phyloP scores from a whole-genome alignment of 1,140 invertebrate genomes.

The Potamilus streckersoni region DNA sequence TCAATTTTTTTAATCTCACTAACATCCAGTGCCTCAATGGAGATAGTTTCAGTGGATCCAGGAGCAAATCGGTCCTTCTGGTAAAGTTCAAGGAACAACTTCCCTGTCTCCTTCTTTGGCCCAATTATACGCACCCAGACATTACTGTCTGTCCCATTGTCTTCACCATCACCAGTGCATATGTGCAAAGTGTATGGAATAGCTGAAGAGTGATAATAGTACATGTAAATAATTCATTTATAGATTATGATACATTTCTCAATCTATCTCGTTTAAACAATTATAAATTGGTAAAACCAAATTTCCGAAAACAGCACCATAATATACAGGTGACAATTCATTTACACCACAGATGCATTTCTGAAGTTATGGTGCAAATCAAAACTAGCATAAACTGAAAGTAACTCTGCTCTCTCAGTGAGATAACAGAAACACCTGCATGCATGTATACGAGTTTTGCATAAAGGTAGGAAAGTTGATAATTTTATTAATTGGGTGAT shows the following conservation, averaged over 20 bases:
- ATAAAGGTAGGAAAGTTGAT: no score
- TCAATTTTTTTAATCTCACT: conserved; percentile 65
- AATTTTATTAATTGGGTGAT: no score
- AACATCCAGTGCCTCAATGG: conserved; percentile 64
- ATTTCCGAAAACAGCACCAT: no score
- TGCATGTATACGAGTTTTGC: no score
- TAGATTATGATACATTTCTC: background rate
- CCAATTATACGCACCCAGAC: conserved; percentile 64
- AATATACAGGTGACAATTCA: no score
- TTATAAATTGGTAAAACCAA: no score
- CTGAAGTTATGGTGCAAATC: no score
- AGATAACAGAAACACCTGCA: no score
- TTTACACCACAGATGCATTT: no score
- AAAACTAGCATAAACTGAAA: no score
- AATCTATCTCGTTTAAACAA: background rate
- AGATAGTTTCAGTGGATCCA: conserved; percentile 63
- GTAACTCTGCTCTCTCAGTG: no score
- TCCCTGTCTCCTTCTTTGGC: conserved; percentile 55
- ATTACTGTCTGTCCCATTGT: conserved; percentile 64
- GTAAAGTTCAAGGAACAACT: conserved; percentile 58
- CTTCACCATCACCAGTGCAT: conserved; percentile 61
- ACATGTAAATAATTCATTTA: background rate
- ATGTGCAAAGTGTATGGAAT: conserved; percentile 66
- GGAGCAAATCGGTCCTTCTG: conserved; percentile 61
- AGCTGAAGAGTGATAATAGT: conserved; percentile 47